phyloP scores from a whole-genome alignment of 2,113 vertebrate species.

The Origma solitaria region DNA sequence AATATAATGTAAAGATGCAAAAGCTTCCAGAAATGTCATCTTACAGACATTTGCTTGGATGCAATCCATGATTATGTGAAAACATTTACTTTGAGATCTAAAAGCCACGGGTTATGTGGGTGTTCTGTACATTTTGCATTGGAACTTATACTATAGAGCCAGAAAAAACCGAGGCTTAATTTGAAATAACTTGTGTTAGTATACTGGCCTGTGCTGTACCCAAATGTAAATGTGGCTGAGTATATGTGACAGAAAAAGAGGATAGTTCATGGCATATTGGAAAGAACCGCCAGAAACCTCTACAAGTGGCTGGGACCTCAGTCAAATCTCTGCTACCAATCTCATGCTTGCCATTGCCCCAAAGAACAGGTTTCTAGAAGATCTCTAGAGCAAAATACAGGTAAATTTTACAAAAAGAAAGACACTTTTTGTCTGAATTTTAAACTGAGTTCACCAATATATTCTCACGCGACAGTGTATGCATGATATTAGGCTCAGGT shows the following conservation, averaged over 20 bases:
- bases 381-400: background rate
- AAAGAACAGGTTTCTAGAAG: background rate
- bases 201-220: background rate
- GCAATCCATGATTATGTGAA: conserved; percentile 64
- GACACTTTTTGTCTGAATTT: background rate
- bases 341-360: background rate
- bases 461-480: background rate
- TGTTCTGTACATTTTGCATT: conserved; percentile 60
- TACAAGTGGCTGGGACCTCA: background rate
- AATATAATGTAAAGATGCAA: conserved; percentile 66
- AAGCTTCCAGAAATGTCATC: conserved; percentile 65
- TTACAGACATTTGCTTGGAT: conserved; percentile 62
- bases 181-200: conserved; percentile 10
- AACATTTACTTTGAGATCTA: conserved; percentile 68
- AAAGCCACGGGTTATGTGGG: conserved; percentile 38
- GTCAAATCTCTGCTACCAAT: background rate
- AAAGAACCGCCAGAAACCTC: background rate
- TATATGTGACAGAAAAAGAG: background rate
- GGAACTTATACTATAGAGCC: conserved; percentile 24
- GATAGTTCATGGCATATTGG: background rate
- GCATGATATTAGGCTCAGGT: background rate
- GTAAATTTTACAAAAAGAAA: background rate
- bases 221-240: background rate
- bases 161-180: conserved; percentile 23
- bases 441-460: background rate